phyloP scores from a whole-genome alignment of 1,140 invertebrate species.

The Geopemphigus sp. region DNA sequence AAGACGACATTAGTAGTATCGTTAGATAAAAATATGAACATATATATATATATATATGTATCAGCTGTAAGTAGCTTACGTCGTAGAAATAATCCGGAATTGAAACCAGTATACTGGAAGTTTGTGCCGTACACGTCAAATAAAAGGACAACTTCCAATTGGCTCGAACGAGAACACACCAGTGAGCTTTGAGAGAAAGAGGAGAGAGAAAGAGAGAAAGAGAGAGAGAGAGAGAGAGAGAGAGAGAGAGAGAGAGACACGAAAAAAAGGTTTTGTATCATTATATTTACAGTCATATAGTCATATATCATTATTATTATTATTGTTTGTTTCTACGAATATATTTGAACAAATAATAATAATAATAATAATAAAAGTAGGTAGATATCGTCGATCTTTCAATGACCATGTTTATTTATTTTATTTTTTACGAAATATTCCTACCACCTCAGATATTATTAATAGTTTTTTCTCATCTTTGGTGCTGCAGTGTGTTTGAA shows the following conservation, averaged over 20 bases:
- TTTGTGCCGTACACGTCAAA: slow-evolving; percentile 10
- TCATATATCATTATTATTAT: not conserved
- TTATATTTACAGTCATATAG: not conserved
- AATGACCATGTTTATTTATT: too few relatives aligned
- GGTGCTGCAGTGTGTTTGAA: too few relatives aligned
- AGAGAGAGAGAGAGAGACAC: not conserved
- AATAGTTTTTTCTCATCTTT: too few relatives aligned
- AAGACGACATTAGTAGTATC: not conserved
- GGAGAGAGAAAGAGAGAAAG: not conserved
- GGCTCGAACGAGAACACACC: not conserved
- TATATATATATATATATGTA: not conserved
- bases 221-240: not conserved
- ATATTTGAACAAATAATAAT: slow-evolving; percentile 4
- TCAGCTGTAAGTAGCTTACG: not conserved
- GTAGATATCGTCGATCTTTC: too few relatives aligned
- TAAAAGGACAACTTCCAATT: slow-evolving; percentile 21
- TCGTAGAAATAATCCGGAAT: slow-evolving; percentile 2
- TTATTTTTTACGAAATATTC: too few relatives aligned
- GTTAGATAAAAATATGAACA: not conserved
- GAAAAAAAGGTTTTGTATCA: not conserved
- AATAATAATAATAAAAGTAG: too few relatives aligned
- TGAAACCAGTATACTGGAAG: slow-evolving; percentile 8
- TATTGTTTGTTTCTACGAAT: slow-evolving; percentile 16
- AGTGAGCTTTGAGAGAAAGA: not conserved
- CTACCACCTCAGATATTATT: too few relatives aligned